Conservation (phyloP, 2,888 invertebrate genomes). For the Urechis unicinctus region DNA sequence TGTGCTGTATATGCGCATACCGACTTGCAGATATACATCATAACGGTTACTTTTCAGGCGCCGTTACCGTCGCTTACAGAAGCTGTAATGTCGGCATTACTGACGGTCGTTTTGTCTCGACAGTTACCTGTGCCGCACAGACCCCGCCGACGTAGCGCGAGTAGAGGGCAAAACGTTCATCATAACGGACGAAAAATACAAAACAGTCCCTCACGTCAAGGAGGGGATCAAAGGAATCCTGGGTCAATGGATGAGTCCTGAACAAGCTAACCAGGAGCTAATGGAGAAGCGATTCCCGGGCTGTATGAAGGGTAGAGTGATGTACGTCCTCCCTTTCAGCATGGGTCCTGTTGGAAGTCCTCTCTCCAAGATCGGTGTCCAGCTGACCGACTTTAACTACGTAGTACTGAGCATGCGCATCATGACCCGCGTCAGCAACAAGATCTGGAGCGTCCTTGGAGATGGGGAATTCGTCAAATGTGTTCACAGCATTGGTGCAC, state of each 20-base stretch:
- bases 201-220: slow-evolving; percentile 20
- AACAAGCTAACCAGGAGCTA: slow-evolving; percentile 17
- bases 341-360: slow-evolving; percentile 32
- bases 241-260: slow-evolving; percentile 28
- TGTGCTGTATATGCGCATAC: no score
- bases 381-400: slow-evolving; percentile 32
- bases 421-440: slow-evolving; percentile 26
- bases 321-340: slow-evolving; percentile 33
- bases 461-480: slow-evolving; percentile 26
- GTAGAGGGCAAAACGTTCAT: slow-evolving; percentile 33
- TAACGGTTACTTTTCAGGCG: no score
- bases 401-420: slow-evolving; percentile 30
- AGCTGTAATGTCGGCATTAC: no score
- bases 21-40: no score
- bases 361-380: slow-evolving; percentile 28
- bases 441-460: slow-evolving; percentile 19
- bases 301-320: slow-evolving; percentile 30
- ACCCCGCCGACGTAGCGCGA: slow-evolving; percentile 31
- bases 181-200: slow-evolving; percentile 20
- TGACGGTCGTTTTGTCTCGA: background rate
- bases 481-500: slow-evolving; percentile 27
- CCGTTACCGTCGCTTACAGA: no score
- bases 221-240: slow-evolving; percentile 23
- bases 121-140: slow-evolving; percentile 27
- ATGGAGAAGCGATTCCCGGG: slow-evolving; percentile 24